Evolutionary conservation across 2,797 vertebrate species (phyloP), one percentile per base, ranked within the genome.

Genomic region (Falco novaeseelandiae): DNA sequence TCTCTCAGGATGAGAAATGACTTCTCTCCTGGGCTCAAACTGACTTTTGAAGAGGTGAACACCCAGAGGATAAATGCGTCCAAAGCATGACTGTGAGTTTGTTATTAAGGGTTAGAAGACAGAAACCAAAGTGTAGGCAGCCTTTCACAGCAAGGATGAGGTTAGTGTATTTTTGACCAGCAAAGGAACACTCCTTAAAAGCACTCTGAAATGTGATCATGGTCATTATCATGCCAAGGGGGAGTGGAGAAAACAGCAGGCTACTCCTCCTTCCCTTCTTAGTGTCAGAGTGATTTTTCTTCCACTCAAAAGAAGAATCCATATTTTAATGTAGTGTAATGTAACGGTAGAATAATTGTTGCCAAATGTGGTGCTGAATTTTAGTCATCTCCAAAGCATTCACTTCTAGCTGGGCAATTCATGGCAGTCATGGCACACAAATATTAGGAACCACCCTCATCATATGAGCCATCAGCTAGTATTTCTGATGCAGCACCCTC

Each of bases 101-200:
- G 38, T 61, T 92, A 40, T 26, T 67, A 66, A 61, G 77, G 29
- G 21, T 14, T 8, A 34, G 51, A 83, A 91, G 72, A 51, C 29
- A 87, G 19, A 52, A 77, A 63, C 23, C 22, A 66, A 83, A 92
- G 23, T 13, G 3, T 3, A 32, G 86, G 48, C 40, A 91, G 52
- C 10, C 51, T 49, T 12, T 91, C 44, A 15, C 83, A 57, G 48
- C 49, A 79, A 93, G 85, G 70, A 62, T 32, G 26, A 12, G 5
- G 52, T 85, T 59, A 32, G 65, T 61, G 72, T 65, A 79, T 76
- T 65, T 86, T 80, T 69, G 67, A 48, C 46, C 69, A 78, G 65
- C 62, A 54, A 72, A 90, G 73, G 83, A 83, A 71, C 58, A 18
- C 46, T 93, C 61, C 80, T 88, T 83, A 69, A 79, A 94, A 94